phyloP scores from a whole-genome alignment of 2,113 vertebrate genomes.

The Catharus minimus region DNA sequence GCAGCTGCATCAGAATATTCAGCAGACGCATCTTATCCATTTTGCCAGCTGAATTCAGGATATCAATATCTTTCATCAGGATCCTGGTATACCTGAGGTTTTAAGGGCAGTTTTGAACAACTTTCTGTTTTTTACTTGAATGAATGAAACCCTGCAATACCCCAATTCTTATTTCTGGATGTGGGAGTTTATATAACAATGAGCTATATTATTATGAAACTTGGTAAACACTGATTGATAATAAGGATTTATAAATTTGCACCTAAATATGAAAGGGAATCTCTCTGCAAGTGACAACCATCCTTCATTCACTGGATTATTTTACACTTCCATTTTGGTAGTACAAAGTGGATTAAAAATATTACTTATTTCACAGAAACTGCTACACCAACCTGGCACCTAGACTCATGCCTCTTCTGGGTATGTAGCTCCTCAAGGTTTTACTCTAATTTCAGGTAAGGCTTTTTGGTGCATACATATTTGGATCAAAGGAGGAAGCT shows the following conservation, averaged over 20 bases:
- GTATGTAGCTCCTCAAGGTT: background rate
- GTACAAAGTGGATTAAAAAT: background rate
- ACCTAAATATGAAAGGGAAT: background rate
- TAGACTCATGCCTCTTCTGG: background rate
- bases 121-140: background rate
- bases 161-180: background rate
- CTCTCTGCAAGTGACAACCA: background rate
- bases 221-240: background rate
- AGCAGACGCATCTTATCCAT: slow-evolving; percentile 92
- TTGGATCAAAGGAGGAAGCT: background rate
- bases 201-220: background rate
- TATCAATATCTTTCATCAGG: slow-evolving; percentile 91
- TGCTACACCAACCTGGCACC: background rate
- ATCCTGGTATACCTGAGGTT: slow-evolving; percentile 87
- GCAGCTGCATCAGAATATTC: slow-evolving; percentile 90
- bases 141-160: background rate
- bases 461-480: background rate
- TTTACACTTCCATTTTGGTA: background rate
- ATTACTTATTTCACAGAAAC: background rate
- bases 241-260: background rate
- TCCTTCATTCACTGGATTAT: background rate
- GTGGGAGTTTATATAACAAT: background rate
- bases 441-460: background rate
- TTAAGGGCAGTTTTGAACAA: slow-evolving; percentile 32
- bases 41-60: slow-evolving; percentile 89